Conservation (phyloP, 2,888 invertebrate genomes). For the Trachelus stipa region DNA sequence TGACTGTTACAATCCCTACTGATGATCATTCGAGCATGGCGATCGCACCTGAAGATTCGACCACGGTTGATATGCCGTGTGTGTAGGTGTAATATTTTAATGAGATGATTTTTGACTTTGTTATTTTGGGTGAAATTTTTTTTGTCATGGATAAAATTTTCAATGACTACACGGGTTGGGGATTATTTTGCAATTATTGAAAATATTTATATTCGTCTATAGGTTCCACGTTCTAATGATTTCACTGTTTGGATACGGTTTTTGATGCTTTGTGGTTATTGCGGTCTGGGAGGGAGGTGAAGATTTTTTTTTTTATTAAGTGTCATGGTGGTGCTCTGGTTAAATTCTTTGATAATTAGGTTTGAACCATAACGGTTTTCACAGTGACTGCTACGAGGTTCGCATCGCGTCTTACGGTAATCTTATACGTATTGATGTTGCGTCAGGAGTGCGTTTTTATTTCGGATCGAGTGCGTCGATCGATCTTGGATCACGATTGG, state of each 20-base stretch:
- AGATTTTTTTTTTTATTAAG: not conserved
- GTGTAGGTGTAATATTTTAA: not conserved
- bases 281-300: slow-evolving; percentile 1
- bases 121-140: too few relatives aligned
- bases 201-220: not conserved
- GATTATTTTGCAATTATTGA: too few relatives aligned
- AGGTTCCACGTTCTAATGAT: not conserved
- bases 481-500: not conserved
- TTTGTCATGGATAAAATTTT: too few relatives aligned
- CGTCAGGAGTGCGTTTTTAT: not conserved
- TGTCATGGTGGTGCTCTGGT: not conserved
- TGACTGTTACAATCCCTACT: not conserved
- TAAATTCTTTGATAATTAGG: slow-evolving; percentile 4
- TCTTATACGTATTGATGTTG: not conserved
- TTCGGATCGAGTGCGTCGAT: not conserved
- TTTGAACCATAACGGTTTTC: slow-evolving; percentile 1
- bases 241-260: not conserved
- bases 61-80: not conserved
- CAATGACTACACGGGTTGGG: too few relatives aligned
- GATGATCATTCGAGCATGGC: not conserved
- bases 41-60: not conserved
- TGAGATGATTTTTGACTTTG: not conserved
- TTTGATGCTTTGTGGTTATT: slow-evolving; percentile 20
- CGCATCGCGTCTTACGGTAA: slow-evolving; percentile 4
- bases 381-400: not conserved